A percentile compares a stretch with the other conserved stretches of the same genome.
These are phyloP conservation scores for Echeneis naucrates DNA, from an alignment of 2,797 vertebrate species.

Conservation along the genomic window DNA sequence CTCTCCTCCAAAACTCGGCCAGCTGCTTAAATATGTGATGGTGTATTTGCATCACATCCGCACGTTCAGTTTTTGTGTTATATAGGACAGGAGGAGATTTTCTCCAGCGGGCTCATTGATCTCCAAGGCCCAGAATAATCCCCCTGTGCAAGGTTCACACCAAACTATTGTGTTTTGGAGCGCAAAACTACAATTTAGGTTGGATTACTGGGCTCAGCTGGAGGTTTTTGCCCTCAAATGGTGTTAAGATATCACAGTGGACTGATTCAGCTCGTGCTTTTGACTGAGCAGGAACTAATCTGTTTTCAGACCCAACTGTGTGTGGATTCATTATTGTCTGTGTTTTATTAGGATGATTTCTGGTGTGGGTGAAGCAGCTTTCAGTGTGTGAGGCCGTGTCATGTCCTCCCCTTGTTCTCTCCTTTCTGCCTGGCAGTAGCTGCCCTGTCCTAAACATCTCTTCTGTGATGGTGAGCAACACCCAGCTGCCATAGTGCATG, in stretches of 20 bases:
- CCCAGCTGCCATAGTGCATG: slow-evolving; percentile 44
- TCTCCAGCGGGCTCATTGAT: background rate
- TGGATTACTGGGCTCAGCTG: background rate
- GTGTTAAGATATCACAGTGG: background rate
- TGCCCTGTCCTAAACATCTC: slow-evolving; percentile 29
- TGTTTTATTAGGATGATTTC: background rate
- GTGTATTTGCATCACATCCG: background rate
- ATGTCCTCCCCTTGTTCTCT: slow-evolving; percentile 35
- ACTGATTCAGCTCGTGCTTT: background rate
- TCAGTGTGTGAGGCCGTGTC: slow-evolving; percentile 12
- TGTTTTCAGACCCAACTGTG: background rate
- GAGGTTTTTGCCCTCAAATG: background rate
- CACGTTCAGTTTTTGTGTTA: background rate
- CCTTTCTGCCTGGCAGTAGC: slow-evolving; percentile 48
- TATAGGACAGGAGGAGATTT: slow-evolving; percentile 6
- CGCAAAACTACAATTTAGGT: slow-evolving; percentile 2
- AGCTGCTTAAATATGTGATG: too few species aligned
- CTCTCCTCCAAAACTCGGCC: slow-evolving; percentile 7
- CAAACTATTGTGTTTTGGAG: background rate
- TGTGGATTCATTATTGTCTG: background rate
- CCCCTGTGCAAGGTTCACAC: background rate
- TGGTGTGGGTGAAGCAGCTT: background rate
- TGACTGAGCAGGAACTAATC: slow-evolving; percentile 10
- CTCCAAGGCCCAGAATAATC: slow-evolving; percentile 7
- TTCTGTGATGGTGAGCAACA: slow-evolving; percentile 48